phyloP scores from a whole-genome alignment of 2,113 vertebrate species.

The Corydoras maculifer region DNA sequence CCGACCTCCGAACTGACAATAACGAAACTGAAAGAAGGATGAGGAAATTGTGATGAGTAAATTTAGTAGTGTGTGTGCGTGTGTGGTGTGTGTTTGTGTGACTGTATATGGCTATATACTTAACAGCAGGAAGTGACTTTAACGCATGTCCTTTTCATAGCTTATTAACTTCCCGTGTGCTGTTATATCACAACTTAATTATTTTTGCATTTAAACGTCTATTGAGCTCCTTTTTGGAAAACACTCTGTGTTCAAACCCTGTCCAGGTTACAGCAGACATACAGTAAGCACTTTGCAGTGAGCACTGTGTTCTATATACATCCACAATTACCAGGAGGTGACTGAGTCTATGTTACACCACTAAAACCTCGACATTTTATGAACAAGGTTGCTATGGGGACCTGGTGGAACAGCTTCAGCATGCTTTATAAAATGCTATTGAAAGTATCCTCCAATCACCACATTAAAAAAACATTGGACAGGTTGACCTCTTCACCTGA shows the following conservation, averaged over 20 bases:
- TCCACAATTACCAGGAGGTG: constrained; percentile 30
- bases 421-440: constrained; percentile 22
- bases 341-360: constrained; percentile 2
- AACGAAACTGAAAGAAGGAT: constrained; percentile 44
- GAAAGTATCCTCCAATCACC: constrained; percentile 28
- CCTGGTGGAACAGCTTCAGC: constrained; percentile 29
- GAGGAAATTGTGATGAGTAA: constrained; percentile 36
- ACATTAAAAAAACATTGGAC: constrained; percentile 17
- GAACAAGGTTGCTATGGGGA: constrained; percentile 41
- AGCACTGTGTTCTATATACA: constrained; percentile 16
- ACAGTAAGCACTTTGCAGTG: not conserved
- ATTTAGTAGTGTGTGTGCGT: constrained; percentile 28
- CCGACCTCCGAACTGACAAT: constrained; percentile 3
- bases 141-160: too few relatives aligned
- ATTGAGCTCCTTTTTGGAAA: too few relatives aligned
- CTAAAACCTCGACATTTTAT: constrained; percentile 14
- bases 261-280: too few relatives aligned
- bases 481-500: constrained; percentile 14
- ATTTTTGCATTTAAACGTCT: too few relatives aligned
- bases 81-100: constrained; percentile 22
- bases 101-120: too few relatives aligned
- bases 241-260: too few relatives aligned
- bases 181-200: too few relatives aligned
- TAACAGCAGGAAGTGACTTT: too few relatives aligned
- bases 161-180: too few relatives aligned